Evolutionary conservation across 2,888 invertebrate species (phyloP), one percentile per base, ranked within the genome.

Genomic region (Ormyrus nitidulus): DNA sequence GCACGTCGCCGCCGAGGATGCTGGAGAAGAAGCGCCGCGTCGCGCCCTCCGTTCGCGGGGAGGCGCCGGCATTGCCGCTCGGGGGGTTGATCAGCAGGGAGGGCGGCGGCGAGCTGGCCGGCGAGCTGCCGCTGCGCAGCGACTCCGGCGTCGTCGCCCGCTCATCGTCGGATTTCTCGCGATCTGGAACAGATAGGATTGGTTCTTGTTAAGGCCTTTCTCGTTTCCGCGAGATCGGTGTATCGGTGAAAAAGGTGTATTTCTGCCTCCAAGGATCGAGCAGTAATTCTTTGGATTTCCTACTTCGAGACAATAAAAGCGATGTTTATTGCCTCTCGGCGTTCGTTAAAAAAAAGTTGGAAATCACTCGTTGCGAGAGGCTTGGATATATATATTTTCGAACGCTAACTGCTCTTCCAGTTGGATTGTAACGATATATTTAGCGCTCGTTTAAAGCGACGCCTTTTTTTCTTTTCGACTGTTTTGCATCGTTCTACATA

Each of bases 1-100:
- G 96, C 62, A 95, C 93, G 86, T 95, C 95, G 34, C 96, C 96
- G 49, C 96, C 96, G 51, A 96, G 92, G 86, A 96, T 95, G 34
- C 96, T 96, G 44, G 96, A 96, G 82, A 95, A 94, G 88, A 96
- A 96, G 83, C 95, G 92, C 62, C 94, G 91, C 0, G 94, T 93
- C 1, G 88, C 58, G 84, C 82, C 34, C 85, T 83, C 9, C 85
- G 87, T 72, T 82, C 81, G 9, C 77, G 72, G 81, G 84, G 79
- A 19, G 84, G 83, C 62, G 82, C 79, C 81, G n/a, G 68, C 34
- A 10, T 34, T 34, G 34, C 34, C 3, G 34, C 48, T 62, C n/a
- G 54, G 46, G 10, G 44, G 11, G 19, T 13, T 6, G 10, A 65
- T 48, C 11, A 72, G 34, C 34, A 34, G 34, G 34, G 34, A 0